These are phyloP conservation scores for Coecobrya sp. DNA, from an alignment of 2,888 invertebrate species.

Conservation along the genomic window DNA sequence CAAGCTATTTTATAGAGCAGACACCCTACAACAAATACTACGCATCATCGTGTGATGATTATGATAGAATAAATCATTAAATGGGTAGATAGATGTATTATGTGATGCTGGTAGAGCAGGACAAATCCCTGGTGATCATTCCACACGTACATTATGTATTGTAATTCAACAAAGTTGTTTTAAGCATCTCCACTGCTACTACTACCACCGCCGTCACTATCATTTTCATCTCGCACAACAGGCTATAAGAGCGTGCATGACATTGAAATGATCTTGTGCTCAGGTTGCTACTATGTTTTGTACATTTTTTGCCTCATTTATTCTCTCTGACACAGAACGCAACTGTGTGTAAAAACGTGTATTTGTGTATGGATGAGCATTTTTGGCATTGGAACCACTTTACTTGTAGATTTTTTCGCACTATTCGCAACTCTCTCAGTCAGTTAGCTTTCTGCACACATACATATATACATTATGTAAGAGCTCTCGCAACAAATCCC, in stretches of 20 bases:
- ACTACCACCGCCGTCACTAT: neutral
- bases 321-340: conserved; percentile 32
- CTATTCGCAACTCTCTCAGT: too few species aligned
- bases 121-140: neutral
- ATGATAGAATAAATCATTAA: neutral
- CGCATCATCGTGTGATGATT: conserved; percentile 16
- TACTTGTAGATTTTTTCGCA: too few species aligned
- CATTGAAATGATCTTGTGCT: conserved; percentile 57
- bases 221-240: neutral
- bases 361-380: too few species aligned
- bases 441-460: too few species aligned
- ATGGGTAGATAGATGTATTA: neutral
- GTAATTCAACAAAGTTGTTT: conserved; percentile 30
- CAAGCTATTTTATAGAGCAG: neutral
- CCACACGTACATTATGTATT: neutral
- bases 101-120: neutral
- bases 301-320: conserved; percentile 32
- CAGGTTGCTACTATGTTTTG: conserved; percentile 46
- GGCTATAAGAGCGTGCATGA: conserved; percentile 19
- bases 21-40: neutral
- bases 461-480: too few species aligned
- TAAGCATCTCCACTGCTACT: neutral
- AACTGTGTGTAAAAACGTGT: neutral
- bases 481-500: too few species aligned
- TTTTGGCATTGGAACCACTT: too few species aligned